Base-by-base conservation (phyloP, 2,888 invertebrate species). In the Lycophotia porphyrea region DNA sequence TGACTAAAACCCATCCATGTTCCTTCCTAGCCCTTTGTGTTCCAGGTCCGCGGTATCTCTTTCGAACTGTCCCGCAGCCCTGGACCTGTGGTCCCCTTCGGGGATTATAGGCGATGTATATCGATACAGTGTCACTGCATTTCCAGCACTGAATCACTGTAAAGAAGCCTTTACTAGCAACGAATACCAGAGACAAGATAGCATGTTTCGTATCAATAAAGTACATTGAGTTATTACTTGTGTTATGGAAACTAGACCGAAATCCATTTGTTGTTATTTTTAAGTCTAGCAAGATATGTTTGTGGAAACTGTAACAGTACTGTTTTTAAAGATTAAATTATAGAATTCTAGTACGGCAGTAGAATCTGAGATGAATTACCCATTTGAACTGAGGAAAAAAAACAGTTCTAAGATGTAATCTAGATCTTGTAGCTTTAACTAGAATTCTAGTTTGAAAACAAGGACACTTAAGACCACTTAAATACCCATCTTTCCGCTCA, bases 201-300 rank as follows among this genome's bases (percentile, higher is more conserved):
- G 86, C 80, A 66, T 85, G 80, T 78, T 84, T 69, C 27, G 67
- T 78, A 61, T 64, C 76, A 79, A 87, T 87, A 87, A 85, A 76
- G 60, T 78, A 66, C 72, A 74, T 66, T 68, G 77, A 74, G 52
- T 76, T 84, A 78, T 75, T 75, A 74, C 66, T 49, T 64, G 58
- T 64, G 64, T 60, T 64, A 27, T 24, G 36, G 64, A 76, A 85
- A 80, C 78, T 77, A 72, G 80, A 71, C 27, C 61, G 36, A 74
- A 79, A 76, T 78, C 75, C 60, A 80, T 74, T 81, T 78, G 61
- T 24, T 36, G 55, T 60, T 76, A 69, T 78, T 76, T 74, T 71
- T 61, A 49, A 63, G 44, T 34, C 39, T 66, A 66, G 72, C 47
- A 71, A 67, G 58, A n/a, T 42, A n/a, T 49, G 44, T 39, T 47